Base-by-base conservation (phyloP, 2,797 vertebrate genomes). In the Muscicapa striata region DNA sequence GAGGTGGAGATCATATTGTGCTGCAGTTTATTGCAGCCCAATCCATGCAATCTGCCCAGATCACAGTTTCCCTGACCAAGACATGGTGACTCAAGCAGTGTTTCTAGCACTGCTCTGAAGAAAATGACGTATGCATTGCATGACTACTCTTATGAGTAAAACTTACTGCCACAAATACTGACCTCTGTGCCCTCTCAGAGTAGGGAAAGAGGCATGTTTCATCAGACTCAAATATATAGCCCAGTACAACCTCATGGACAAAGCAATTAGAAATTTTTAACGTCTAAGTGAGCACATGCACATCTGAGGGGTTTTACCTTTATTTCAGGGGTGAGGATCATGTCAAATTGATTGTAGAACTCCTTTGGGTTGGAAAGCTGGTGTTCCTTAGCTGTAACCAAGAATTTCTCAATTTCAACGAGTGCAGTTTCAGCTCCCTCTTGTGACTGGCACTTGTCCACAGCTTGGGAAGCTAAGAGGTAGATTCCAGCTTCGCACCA, bases 401-500 rank as follows among this genome's bases (percentile, higher is more conserved):
- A 97, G 94, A 99, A 99, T 36, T 83, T 93, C 89, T 99, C 98
- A 5, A 99, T 99, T 97, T 99, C 99, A 15, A 95, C 96, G 30
- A 99, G 97, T 3, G 99, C 99, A 21, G 98, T 97, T 96, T 99
- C 99, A 29, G 99, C 98, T 43, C 99, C 99, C 78, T 99, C 99
- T 97, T 99, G 99, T 40, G 99, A 99, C 95, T 99, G 99, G 97
- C 99, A 99, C 93, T 99, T 99, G 95, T 99, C 99, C 87, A 99
- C 98, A 86, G 99, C 98, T 98, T 99, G 99, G 66, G 99, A 99
- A 75, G 99, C 99, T 95, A 99, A 97, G 96, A 99, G 98, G 96
- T 99, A 99, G 95, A 99, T 98, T 63, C 99, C 99, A 54, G 98
- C 98, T 97, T 99, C 99, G 52, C 99, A 99, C 99, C 99, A 99